Conservation (phyloP, 1,140 invertebrate genomes). For the Pantala flavescens region DNA sequence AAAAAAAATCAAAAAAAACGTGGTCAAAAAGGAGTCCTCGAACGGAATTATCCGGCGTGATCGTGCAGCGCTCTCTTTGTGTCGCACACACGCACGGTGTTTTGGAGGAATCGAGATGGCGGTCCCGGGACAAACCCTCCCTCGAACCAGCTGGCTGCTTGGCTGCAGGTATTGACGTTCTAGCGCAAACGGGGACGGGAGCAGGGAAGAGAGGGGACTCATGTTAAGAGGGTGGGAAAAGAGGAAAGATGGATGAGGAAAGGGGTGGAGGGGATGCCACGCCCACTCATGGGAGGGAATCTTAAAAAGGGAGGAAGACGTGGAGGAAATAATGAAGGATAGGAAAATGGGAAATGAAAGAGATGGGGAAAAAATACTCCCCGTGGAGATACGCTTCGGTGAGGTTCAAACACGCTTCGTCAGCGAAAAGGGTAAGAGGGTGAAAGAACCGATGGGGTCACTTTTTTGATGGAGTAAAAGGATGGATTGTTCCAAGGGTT, state of each 20-base stretch:
- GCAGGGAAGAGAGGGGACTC: background rate
- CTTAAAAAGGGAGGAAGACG: background rate
- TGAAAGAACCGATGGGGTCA: too few species aligned
- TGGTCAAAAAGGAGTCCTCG: too few species aligned
- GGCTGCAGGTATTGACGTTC: constrained; percentile 3
- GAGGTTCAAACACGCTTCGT: too few species aligned
- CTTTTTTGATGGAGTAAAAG: too few species aligned
- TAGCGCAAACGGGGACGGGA: background rate
- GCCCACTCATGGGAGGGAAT: too few species aligned
- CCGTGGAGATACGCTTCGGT: too few species aligned
- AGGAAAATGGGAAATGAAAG: background rate
- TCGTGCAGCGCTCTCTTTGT: too few species aligned
- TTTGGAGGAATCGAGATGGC: background rate
- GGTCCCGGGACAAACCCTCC: background rate
- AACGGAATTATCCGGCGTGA: too few species aligned
- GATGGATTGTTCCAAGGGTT: too few species aligned
- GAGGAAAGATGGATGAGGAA: background rate
- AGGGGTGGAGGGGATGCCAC: background rate
- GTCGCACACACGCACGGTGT: background rate
- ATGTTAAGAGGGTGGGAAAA: background rate
- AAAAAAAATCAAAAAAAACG: too few species aligned
- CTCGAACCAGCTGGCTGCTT: background rate
- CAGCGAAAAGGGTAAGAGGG: too few species aligned
- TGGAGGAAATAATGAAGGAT: background rate
- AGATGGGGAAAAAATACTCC: background rate